Evolutionary conservation across 2,888 invertebrate species (phyloP).

Genomic region (Rotaria magnacalcarata): DNA sequence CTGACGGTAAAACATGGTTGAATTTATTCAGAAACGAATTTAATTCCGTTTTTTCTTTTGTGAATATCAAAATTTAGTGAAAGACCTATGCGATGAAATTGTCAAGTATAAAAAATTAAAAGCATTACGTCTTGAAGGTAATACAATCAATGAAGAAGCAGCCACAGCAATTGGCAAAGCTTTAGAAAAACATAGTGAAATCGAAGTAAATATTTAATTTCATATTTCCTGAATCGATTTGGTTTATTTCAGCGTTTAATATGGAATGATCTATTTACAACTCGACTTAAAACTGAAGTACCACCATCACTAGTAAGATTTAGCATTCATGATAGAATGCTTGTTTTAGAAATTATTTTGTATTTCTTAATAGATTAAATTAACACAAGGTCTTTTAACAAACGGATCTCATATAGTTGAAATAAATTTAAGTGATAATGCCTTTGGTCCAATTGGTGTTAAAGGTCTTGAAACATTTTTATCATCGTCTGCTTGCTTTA

Average conservation of each 20-base stretch:
- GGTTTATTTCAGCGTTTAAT: conserved; percentile 64
- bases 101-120: conserved; percentile 68
- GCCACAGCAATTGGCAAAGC: conserved; percentile 77
- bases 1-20: conserved; percentile 65
- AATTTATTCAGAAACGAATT: neutral
- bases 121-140: conserved; percentile 79
- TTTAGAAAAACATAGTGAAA: conserved; percentile 72
- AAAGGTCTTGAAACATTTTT: conserved; percentile 79
- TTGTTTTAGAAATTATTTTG: neutral
- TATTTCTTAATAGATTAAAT: neutral
- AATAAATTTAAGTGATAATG: conserved; percentile 90
- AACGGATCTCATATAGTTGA: conserved; percentile 76
- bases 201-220: conserved; percentile 56
- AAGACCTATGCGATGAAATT: conserved; percentile 71
- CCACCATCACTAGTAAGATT: conserved; percentile 75
- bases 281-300: conserved; percentile 87
- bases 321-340: neutral
- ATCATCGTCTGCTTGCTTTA: conserved; percentile 76
- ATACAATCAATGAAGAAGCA: conserved; percentile 83
- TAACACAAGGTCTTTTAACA: conserved; percentile 67
- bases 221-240: neutral
- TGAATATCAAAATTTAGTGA: conserved; percentile 53
- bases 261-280: conserved; percentile 95
- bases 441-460: conserved; percentile 77
- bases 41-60: neutral